Base-by-base conservation (phyloP, 2,797 vertebrate species). In the Triplophysa bombifrons region DNA sequence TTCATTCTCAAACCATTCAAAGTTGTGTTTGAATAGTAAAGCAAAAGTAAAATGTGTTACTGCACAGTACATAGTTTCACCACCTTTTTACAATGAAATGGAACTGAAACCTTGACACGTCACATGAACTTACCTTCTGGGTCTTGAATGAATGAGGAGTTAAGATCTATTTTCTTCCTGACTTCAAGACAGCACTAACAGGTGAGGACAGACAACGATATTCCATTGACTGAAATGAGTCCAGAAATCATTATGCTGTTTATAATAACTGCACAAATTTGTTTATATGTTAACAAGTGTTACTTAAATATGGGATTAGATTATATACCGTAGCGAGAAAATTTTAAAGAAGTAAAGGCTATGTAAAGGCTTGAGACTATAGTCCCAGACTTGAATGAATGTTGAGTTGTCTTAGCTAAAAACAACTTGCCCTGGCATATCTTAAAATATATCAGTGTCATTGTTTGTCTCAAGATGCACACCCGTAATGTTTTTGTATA, bases 11-110 rank as follows among this genome's bases (percentile, higher is more conserved):
- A 46, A 46, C 44, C 38, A 41, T 41, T 51, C 16, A 51, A 13
- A 19, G 50, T 17, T 4, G 7, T 6, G 7, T 6, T 25, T 25
- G 20, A 25, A 25, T 58, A 25, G 56, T 3, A 46, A 46, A 46
- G 12, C 44, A 46, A 46, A 46, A 12, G 22, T 22, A 4, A 8
- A 41, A 4, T 6, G 56, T 58, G 22, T 58, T 25, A 4, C 5
- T 20, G 7, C 4, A 58, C 3, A 58, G 12, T 25, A 5, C 1
- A 58, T 51, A 19, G 51, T 19, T 53, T 8, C 51, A 53, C 14
- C 56, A 27, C 22, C 3, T 60, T 10, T 53, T 76, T 46, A 67
- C 6, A 19, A 13, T 76, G 16, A 76, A 76, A 22, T 76, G 64
- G 68, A 76, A 76, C 11, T 46, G 7, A 76, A 56, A 76, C 14